A percentile compares a stretch with the other conserved stretches of the same genome.
Conservation (phyloP, 2,797 vertebrate species). For the Falco cherrug region DNA sequence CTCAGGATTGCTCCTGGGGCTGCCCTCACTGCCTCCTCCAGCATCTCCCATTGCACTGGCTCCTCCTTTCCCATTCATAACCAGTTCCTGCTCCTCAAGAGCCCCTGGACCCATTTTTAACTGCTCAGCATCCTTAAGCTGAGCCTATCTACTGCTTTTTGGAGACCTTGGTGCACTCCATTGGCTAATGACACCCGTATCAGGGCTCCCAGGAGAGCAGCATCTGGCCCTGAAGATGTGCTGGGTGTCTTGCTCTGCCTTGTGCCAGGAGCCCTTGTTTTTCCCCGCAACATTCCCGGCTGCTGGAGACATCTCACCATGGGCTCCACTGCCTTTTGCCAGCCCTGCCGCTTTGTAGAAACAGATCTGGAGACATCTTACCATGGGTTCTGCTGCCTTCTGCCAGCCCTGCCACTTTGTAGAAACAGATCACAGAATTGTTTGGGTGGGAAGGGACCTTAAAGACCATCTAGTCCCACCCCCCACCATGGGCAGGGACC, state of each 20-base stretch:
- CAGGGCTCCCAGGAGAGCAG: not conserved
- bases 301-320: not conserved
- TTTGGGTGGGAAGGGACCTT: not conserved
- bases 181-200: not conserved
- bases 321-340: not conserved
- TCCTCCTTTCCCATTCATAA: not conserved
- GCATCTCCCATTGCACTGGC: not conserved
- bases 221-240: too few relatives aligned
- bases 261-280: not conserved
- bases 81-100: not conserved
- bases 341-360: too few relatives aligned
- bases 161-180: rapidly evolving
- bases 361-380: not conserved
- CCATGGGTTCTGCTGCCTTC: not conserved
- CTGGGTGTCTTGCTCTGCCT: not conserved
- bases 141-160: not conserved
- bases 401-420: not conserved
- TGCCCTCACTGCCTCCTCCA: not conserved
- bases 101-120: not conserved
- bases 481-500: too few relatives aligned
- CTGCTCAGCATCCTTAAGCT: not conserved
- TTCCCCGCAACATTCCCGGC: not conserved
- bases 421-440: not conserved
- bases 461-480: too few relatives aligned
- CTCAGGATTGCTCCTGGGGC: not conserved